Evolutionary conservation across 2,113 vertebrate species (phyloP).

Genomic region (Oceanodroma tethys): DNA sequence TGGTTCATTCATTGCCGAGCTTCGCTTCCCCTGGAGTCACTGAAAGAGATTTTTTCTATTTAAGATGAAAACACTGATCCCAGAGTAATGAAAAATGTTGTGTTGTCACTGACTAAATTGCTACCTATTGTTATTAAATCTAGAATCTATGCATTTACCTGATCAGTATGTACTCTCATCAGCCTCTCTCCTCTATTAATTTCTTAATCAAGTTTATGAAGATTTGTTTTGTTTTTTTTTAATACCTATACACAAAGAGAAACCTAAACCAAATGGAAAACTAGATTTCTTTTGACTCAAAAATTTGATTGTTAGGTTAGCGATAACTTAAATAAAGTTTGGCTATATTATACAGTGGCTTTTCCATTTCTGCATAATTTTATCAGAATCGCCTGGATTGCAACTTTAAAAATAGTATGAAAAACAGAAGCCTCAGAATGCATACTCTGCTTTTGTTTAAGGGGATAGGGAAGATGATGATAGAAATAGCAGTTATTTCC

Average conservation of each 20-base stretch:
- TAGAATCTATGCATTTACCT: neutral
- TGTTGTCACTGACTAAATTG: neutral
- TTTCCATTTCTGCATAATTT: neutral
- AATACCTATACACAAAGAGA: neutral
- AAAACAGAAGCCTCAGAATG: neutral
- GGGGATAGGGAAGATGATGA: neutral
- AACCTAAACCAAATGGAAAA: neutral
- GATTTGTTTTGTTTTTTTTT: neutral
- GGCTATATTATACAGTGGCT: neutral
- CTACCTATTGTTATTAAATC: no score
- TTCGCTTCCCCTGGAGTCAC: neutral
- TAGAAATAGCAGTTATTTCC: neutral
- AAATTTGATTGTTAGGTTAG: neutral
- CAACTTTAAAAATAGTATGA: neutral
- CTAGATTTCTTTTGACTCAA: neutral
- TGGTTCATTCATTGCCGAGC: neutral
- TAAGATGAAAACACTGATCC: neutral
- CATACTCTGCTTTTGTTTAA: neutral
- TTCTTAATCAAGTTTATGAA: neutral
- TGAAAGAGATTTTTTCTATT: neutral
- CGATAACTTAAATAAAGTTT: neutral
- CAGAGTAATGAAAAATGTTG: neutral
- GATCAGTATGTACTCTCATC: neutral
- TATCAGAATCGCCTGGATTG: neutral
- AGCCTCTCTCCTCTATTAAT: neutral